A percentile compares a stretch with the other conserved stretches of the same genome.
Evolutionary conservation across 2,113 vertebrate species (phyloP).

Genomic region (Sula dactylatra): DNA sequence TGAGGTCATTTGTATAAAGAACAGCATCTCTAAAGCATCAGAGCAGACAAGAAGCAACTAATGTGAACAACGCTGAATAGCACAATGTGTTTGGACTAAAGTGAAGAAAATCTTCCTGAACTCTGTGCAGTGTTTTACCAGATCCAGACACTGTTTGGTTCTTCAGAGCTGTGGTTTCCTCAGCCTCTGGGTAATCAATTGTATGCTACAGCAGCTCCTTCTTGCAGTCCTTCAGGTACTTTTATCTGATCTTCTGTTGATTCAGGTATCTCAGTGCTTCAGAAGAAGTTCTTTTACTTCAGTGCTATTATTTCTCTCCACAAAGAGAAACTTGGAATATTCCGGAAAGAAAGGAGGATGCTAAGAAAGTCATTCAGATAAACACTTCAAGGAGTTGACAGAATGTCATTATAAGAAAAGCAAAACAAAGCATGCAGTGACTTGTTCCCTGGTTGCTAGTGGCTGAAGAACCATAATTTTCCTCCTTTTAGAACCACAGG

Average conservation of each 20-base stretch:
- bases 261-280: background rate
- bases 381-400: background rate
- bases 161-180: background rate
- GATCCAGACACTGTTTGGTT: background rate
- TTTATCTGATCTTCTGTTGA: background rate
- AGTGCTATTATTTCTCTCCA: background rate
- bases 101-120: background rate
- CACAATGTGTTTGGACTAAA: background rate
- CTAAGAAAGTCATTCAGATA: background rate
- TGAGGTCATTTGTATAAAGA: background rate
- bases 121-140: background rate
- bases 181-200: background rate
- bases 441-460: background rate
- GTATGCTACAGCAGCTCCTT: background rate
- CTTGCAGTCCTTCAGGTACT: background rate
- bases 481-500: background rate
- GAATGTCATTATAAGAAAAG: background rate
- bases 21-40: background rate
- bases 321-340: background rate
- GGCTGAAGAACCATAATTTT: background rate
- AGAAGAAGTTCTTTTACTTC: background rate
- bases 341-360: background rate
- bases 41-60: background rate
- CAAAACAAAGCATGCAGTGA: background rate
- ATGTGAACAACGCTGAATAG: background rate